Evolutionary conservation across 2,113 vertebrate genomes (phyloP).

Genomic region (Piprites chloris): DNA sequence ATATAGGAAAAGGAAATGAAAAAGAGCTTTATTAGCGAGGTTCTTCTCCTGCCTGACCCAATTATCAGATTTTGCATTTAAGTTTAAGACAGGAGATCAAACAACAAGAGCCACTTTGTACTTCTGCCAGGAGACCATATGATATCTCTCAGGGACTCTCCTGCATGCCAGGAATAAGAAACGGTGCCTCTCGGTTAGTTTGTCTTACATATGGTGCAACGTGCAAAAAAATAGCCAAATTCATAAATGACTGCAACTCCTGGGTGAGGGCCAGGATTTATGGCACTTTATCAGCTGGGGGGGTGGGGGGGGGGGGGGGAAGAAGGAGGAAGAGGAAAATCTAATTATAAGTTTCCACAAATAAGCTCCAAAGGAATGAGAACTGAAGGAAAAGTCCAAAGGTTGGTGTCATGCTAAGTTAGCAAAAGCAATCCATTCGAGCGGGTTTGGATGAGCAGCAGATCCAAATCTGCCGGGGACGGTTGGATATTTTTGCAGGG

Average conservation of each 20-base stretch:
- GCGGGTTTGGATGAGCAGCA: not conserved
- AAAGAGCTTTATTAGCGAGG: constrained; percentile 78
- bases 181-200: constrained; percentile 62
- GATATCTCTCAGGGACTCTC: constrained; percentile 80
- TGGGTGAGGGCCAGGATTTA: constrained; percentile 64
- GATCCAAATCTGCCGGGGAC: not conserved
- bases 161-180: constrained; percentile 75
- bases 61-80: constrained; percentile 85
- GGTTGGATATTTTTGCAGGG: not conserved
- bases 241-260: constrained; percentile 45
- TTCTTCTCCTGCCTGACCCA: constrained; percentile 84
- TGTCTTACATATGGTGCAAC: constrained; percentile 70
- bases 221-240: constrained; percentile 49
- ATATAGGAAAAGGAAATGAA: constrained; percentile 83
- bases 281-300: constrained; percentile 66
- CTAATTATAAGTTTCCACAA: constrained; percentile 67
- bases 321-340: constrained; percentile 57
- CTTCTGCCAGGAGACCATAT: constrained; percentile 86
- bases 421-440: constrained; percentile 2
- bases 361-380: constrained; percentile 48
- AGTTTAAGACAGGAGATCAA: constrained; percentile 87
- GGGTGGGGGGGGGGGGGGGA: not conserved
- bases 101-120: constrained; percentile 81
- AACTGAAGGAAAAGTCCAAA: constrained; percentile 29
- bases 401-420: constrained; percentile 22